Percentiles rank a stretch among this genome's conserved stretches.
Conservation (phyloP, 1,140 invertebrate genomes). For the Saxidomus purpurata region DNA sequence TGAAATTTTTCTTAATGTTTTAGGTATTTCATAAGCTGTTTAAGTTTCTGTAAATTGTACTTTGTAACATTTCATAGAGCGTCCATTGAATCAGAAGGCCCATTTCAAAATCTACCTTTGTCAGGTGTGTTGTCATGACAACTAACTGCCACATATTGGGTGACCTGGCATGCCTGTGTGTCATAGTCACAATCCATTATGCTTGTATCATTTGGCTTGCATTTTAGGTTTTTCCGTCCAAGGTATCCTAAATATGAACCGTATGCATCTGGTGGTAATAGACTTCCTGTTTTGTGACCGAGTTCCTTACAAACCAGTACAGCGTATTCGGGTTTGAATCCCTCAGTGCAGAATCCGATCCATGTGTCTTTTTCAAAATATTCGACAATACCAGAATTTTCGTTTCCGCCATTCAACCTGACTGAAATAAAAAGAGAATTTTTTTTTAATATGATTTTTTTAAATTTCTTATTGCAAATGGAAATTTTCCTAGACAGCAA, state of each 20-base stretch:
- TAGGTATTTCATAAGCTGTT: too few species aligned
- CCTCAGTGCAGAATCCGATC: constrained; percentile 71
- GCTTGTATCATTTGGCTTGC: constrained; percentile 32
- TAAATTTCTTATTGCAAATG: too few species aligned
- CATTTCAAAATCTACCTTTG: too few species aligned
- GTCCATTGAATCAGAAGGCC: too few species aligned
- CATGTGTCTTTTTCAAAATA: constrained; percentile 54
- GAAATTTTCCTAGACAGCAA: too few species aligned
- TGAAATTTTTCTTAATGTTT: too few species aligned
- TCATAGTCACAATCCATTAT: constrained; percentile 46
- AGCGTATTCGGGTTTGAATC: constrained; percentile 85
- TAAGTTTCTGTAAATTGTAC: too few species aligned
- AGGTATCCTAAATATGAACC: constrained; percentile 1
- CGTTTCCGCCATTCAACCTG: constrained; percentile 15
- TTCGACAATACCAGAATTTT: constrained; percentile 46
- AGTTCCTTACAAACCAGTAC: constrained; percentile 91
- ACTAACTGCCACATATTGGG: constrained; percentile 43
- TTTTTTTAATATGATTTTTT: too few species aligned
- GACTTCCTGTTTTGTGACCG: constrained; percentile 86
- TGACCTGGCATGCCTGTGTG: neutral
- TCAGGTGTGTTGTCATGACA: constrained; percentile 47
- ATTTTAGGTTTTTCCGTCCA: constrained; percentile 34
- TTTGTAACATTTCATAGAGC: too few species aligned
- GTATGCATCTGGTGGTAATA: constrained; percentile 32
- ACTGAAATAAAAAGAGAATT: constrained; percentile 46